Percentiles rank a stretch among this genome's conserved stretches.
phyloP scores from a whole-genome alignment of 2,797 vertebrate genomes.

The Sardinella longiceps region DNA sequence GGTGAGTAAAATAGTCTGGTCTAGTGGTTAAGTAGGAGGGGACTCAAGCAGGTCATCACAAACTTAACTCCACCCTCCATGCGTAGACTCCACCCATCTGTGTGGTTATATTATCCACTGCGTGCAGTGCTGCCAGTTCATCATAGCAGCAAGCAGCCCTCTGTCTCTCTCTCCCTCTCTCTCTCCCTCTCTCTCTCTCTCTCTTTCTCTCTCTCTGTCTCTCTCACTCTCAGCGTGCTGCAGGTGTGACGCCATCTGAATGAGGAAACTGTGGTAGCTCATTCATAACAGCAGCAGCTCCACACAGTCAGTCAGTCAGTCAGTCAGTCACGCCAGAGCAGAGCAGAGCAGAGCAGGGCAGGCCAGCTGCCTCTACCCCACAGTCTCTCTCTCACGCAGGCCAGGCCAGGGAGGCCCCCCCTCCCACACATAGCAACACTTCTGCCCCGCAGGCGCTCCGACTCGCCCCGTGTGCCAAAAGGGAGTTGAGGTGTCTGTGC shows the following conservation, averaged over 20 bases:
- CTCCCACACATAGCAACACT: neutral
- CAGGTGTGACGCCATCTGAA: constrained; percentile 43
- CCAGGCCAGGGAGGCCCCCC: neutral
- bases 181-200: neutral
- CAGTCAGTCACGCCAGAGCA: neutral
- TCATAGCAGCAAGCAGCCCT: constrained; percentile 28
- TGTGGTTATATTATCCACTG: constrained; percentile 48
- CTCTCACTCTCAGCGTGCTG: neutral
- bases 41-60: constrained; percentile 36
- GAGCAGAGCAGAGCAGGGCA: neutral
- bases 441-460: no score
- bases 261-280: neutral
- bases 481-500: neutral
- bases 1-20: constrained; percentile 29
- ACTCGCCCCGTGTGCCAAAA: no score
- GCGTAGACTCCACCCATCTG: constrained; percentile 49
- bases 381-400: neutral
- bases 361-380: neutral
- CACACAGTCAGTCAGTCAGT: neutral
- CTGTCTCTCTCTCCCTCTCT: neutral
- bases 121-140: neutral
- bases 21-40: constrained; percentile 32
- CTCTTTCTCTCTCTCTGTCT: no score
- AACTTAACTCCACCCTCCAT: constrained; percentile 52
- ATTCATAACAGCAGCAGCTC: neutral